These are phyloP conservation scores for Rutilus rutilus DNA, from an alignment of 2,113 vertebrate species.

Conservation along the genomic window DNA sequence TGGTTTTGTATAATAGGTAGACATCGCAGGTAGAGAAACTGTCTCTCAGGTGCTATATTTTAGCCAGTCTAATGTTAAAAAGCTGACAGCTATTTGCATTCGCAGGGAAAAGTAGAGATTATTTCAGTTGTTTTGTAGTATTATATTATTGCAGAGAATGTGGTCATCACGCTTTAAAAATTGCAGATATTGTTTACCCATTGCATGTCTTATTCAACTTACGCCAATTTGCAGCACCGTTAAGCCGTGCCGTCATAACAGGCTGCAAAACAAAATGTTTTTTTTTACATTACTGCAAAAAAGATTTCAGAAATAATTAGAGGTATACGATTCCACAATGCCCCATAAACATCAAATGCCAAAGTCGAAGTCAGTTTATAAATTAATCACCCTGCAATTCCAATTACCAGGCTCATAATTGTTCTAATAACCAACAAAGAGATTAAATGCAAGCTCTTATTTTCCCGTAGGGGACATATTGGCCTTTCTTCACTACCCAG, in stretches of 20 bases:
- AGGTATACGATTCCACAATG: slow-evolving; percentile 36
- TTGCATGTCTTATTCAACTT: neutral
- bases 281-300: slow-evolving; percentile 3
- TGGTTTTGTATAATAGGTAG: neutral
- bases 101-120: neutral
- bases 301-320: slow-evolving; percentile 49
- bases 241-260: neutral
- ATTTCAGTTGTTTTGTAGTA: neutral
- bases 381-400: slow-evolving; percentile 41
- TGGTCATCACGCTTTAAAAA: neutral
- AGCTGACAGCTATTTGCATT: slow-evolving; percentile 7
- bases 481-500: slow-evolving; percentile 34
- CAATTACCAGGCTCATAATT: slow-evolving; percentile 46
- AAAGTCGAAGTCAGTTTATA: slow-evolving; percentile 31
- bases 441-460: slow-evolving; percentile 28
- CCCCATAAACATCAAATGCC: slow-evolving; percentile 17
- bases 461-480: slow-evolving; percentile 18
- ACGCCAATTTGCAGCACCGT: slow-evolving; percentile 9
- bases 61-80: neutral
- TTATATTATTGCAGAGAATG: neutral
- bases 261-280: neutral
- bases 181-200: slow-evolving; percentile 5
- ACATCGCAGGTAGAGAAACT: neutral
- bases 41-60: neutral
- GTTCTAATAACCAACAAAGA: slow-evolving; percentile 45